These are phyloP conservation scores for Axis porcinus DNA, from an alignment of 2,113 vertebrate genomes.

Conservation along the genomic window DNA sequence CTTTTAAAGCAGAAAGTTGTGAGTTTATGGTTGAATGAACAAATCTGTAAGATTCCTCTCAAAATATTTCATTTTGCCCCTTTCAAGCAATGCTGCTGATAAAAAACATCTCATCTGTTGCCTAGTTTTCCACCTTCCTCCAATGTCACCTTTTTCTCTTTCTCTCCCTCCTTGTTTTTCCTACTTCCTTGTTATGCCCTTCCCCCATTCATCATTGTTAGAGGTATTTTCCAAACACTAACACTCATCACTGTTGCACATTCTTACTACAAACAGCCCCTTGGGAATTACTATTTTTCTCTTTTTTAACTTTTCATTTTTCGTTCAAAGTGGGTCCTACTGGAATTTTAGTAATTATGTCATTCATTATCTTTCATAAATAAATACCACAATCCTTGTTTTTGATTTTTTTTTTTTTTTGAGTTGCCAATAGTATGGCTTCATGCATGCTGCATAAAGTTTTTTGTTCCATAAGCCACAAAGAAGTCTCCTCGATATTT, in stretches of 20 bases:
- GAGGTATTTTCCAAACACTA: neutral
- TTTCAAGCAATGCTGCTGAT: neutral
- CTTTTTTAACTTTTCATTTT: neutral
- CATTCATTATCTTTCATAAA: neutral
- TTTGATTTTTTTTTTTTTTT: neutral
- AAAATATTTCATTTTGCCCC: neutral
- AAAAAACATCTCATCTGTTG: neutral
- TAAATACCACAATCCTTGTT: neutral
- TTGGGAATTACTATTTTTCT: neutral
- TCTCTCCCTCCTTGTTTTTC: neutral
- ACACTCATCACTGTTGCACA: neutral
- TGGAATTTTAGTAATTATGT: neutral
- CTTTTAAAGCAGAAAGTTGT: neutral
- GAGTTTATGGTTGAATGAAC: neutral
- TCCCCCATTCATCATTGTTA: neutral
- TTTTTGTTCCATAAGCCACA: neutral
- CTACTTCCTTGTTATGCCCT: neutral
- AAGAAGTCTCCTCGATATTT: neutral
- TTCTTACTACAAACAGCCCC: fast-evolving
- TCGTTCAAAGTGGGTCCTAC: neutral
- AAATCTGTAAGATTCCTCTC: neutral
- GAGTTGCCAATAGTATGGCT: neutral
- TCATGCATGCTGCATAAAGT: neutral
- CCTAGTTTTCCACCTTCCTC: neutral
- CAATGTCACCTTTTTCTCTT: neutral